A percentile compares a stretch with the other conserved stretches of the same genome.
phyloP scores from a whole-genome alignment of 2,797 vertebrate species.

The Molossus molossus region DNA sequence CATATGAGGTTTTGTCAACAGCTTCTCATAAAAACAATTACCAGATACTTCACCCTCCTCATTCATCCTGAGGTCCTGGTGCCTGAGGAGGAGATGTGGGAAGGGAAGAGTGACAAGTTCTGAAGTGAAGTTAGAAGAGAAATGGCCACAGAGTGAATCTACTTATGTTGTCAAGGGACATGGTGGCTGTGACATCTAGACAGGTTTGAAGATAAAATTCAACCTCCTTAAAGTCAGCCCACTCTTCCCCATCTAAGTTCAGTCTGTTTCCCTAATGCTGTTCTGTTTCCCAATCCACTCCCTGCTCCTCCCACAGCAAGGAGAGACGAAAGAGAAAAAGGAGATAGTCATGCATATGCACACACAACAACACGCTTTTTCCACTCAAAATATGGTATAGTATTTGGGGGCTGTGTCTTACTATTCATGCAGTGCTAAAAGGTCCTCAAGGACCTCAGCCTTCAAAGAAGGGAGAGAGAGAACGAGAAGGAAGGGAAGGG shows the following conservation, averaged over 20 bases:
- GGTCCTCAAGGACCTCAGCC: slow-evolving; percentile 34
- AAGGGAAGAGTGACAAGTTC: not conserved
- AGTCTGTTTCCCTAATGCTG: not conserved
- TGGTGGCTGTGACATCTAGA: not conserved
- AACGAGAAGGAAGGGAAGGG: too few relatives aligned
- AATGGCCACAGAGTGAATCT: not conserved
- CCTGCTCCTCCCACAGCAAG: not conserved
- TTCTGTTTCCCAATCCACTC: not conserved
- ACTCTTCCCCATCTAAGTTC: not conserved
- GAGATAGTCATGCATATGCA: not conserved
- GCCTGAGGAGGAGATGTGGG: not conserved
- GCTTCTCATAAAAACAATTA: not conserved
- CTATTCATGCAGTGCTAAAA: not conserved
- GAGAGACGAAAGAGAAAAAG: not conserved
- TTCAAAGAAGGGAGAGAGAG: not conserved
- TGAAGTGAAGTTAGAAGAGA: not conserved
- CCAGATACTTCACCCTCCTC: not conserved
- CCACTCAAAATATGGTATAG: not conserved
- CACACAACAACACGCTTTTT: not conserved
- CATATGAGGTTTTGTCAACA: not conserved
- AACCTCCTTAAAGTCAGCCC: not conserved
- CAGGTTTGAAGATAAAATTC: slow-evolving; percentile 16
- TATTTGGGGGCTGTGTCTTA: not conserved
- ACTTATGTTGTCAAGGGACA: not conserved
- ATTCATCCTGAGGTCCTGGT: not conserved